Conservation (phyloP, 2,113 vertebrate species). For the Marcusenius ussheri region DNA sequence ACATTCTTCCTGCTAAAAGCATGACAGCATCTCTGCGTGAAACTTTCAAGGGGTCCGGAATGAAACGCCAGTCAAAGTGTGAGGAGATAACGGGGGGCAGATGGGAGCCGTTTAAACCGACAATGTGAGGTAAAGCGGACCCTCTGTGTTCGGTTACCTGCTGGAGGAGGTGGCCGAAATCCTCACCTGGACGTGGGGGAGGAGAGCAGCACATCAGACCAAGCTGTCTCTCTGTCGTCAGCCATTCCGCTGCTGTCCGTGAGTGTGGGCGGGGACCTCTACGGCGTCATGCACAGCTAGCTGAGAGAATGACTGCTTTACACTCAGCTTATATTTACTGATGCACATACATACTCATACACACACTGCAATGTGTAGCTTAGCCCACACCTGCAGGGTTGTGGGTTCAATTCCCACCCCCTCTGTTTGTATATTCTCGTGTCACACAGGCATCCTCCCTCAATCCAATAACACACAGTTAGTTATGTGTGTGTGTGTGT, state of each 20-base stretch:
- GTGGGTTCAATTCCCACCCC: neutral
- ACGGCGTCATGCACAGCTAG: neutral
- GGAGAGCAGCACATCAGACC: neutral
- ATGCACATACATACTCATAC: neutral
- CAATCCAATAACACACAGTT: neutral
- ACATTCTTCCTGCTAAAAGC: constrained; percentile 34
- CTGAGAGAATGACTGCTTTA: neutral
- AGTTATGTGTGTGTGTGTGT: neutral
- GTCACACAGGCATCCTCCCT: neutral
- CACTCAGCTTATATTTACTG: neutral
- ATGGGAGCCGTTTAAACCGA: constrained; percentile 14
- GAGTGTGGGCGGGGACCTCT: neutral
- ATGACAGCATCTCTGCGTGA: constrained; percentile 45
- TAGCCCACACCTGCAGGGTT: neutral
- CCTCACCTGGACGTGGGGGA: neutral
- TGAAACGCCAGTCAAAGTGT: constrained; percentile 48
- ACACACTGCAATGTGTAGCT: neutral
- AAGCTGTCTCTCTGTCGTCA: neutral
- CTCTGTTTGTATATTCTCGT: neutral
- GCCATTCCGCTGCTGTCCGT: neutral
- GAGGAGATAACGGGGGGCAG: constrained; percentile 23
- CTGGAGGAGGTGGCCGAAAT: neutral
- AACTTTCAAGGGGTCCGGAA: constrained; percentile 45
- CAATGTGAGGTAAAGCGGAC: neutral
- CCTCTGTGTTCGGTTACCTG: neutral